These are phyloP conservation scores for Aquatica leii DNA, from an alignment of 2,888 invertebrate genomes.

Conservation along the genomic window DNA sequence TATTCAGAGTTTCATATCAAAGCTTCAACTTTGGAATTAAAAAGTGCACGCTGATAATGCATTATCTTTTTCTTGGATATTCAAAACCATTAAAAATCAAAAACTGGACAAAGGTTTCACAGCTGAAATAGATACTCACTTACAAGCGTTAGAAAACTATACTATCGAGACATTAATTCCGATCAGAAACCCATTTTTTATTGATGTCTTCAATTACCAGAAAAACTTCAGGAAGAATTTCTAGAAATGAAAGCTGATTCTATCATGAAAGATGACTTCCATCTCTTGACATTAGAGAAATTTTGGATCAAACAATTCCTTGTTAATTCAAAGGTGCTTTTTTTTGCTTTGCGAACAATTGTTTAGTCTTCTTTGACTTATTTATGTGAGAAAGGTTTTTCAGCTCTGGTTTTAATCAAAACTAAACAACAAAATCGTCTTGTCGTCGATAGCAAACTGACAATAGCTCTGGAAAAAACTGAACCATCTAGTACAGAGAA, in stretches of 20 bases:
- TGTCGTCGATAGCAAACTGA: not conserved
- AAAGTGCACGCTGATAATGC: constrained; percentile 2
- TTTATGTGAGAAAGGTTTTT: constrained; percentile 1
- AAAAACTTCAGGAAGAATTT: too few relatives aligned
- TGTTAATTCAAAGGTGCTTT: constrained; percentile 9
- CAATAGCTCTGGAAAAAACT: too few relatives aligned
- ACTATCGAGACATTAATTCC: constrained; percentile 18
- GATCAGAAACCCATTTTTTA: constrained; percentile 31
- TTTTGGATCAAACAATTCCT: constrained; percentile 30
- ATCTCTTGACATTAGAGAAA: constrained; percentile 28
- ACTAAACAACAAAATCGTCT: not conserved
- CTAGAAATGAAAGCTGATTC: constrained; percentile 26
- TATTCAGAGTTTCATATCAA: not conserved
- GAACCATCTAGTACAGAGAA: not conserved
- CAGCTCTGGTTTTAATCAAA: constrained; percentile 5
- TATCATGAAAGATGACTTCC: constrained; percentile 26
- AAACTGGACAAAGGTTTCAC: constrained; percentile 18
- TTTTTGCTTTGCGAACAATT: not conserved
- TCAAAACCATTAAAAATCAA: constrained; percentile 22
- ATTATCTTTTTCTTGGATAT: constrained; percentile 20
- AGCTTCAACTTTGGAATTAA: constrained; percentile 12
- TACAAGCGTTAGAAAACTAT: constrained; percentile 25
- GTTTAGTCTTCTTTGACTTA: not conserved
- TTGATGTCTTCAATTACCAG: constrained; percentile 22
- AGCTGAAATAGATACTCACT: constrained; percentile 26